These are phyloP conservation scores for Cydia splendana DNA, from an alignment of 1,140 invertebrate genomes.

Conservation along the genomic window DNA sequence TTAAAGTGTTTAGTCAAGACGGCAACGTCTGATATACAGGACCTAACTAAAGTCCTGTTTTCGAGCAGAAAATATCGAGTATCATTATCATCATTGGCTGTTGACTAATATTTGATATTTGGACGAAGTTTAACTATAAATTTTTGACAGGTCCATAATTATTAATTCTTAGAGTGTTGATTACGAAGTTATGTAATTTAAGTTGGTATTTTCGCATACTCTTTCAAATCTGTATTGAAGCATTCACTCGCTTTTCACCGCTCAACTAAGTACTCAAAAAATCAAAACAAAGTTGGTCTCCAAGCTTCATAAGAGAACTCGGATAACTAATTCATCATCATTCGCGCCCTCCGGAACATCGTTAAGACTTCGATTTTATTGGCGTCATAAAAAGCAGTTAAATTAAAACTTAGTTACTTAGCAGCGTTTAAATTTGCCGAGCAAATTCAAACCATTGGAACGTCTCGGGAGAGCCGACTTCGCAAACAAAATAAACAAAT, in stretches of 20 bases:
- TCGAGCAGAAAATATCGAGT: too few relatives aligned
- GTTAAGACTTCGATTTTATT: slow-evolving; percentile 32
- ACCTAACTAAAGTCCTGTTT: too few relatives aligned
- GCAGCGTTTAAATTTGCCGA: slow-evolving; percentile 30
- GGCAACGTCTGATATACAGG: too few relatives aligned
- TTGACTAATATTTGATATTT: too few relatives aligned
- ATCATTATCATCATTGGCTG: too few relatives aligned
- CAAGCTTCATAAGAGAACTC: not conserved
- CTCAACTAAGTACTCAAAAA: not conserved
- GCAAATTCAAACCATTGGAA: slow-evolving; percentile 5
- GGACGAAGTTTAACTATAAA: too few relatives aligned
- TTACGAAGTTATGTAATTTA: too few relatives aligned
- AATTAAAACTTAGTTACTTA: slow-evolving; percentile 33
- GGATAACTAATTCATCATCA: slow-evolving; percentile 2
- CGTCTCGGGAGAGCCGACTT: slow-evolving; percentile 22
- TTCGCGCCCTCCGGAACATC: not conserved
- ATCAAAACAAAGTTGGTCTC: not conserved
- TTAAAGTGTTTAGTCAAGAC: too few relatives aligned
- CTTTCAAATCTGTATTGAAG: too few relatives aligned
- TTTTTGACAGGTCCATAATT: too few relatives aligned
- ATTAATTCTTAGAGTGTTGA: too few relatives aligned
- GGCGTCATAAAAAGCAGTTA: slow-evolving; percentile 23
- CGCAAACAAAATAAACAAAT: slow-evolving; percentile 28
- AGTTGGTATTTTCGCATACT: too few relatives aligned
- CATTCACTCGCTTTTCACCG: not conserved